Evolutionary conservation across 2,888 invertebrate species (phyloP).

Genomic region (Liopterus haemorrhoidalis): DNA sequence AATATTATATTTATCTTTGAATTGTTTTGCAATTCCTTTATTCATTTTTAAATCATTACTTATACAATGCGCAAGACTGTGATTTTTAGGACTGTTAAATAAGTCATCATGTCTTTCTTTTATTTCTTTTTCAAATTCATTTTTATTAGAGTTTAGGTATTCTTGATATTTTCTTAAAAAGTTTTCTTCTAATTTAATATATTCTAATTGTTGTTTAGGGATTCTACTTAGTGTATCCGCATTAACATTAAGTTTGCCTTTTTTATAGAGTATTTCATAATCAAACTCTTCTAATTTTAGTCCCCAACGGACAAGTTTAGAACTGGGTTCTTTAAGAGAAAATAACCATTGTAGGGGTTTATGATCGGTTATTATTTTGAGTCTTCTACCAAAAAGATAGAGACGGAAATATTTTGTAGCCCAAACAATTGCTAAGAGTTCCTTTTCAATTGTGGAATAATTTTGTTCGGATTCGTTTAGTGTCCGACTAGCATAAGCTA

Average conservation of each 20-base stretch:
- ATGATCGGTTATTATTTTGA: conserved; percentile 35
- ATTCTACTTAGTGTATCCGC: conserved; percentile 16
- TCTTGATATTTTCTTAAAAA: neutral
- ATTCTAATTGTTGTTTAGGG: neutral
- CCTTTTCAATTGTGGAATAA: conserved; percentile 31
- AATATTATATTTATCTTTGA: neutral
- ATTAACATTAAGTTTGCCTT: conserved; percentile 14
- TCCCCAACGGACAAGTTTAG: conserved; percentile 31
- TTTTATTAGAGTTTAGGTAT: neutral
- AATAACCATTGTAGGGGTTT: conserved; percentile 30
- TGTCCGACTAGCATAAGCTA: conserved; percentile 32
- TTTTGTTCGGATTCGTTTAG: conserved; percentile 29
- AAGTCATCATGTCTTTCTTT: neutral
- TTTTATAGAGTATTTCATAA: conserved; percentile 30
- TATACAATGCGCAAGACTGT: no score
- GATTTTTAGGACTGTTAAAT: neutral
- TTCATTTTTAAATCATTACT: no score
- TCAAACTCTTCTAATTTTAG: conserved; percentile 32
- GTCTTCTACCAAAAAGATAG: conserved; percentile 33
- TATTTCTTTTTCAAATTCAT: neutral
- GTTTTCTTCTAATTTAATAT: neutral
- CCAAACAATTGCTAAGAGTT: conserved; percentile 33
- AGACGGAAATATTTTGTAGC: conserved; percentile 33
- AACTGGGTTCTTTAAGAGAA: conserved; percentile 31
- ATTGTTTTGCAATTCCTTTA: neutral